phyloP scores from a whole-genome alignment of 2,888 invertebrate genomes.

The Idaea biselata region DNA sequence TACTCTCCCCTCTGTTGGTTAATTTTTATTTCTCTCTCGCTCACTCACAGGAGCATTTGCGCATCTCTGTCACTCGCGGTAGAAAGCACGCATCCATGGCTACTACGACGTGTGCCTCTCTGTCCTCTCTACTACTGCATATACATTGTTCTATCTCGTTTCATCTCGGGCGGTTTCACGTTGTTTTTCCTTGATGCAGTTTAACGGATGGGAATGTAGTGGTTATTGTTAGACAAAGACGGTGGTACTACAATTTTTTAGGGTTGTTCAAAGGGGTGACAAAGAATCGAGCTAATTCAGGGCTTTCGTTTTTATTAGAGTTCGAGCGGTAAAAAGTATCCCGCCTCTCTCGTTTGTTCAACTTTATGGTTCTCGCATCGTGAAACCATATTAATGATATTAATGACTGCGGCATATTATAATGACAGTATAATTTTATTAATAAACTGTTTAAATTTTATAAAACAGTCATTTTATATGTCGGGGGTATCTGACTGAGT shows the following conservation, averaged over 20 bases:
- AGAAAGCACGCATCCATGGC: constrained; percentile 66
- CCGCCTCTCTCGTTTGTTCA: constrained; percentile 80
- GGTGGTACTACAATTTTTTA: constrained; percentile 76
- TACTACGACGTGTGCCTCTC: constrained; percentile 76
- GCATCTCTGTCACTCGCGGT: constrained; percentile 64
- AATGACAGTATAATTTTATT: constrained; percentile 56
- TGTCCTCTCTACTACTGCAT: constrained; percentile 78
- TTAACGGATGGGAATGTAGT: constrained; percentile 80
- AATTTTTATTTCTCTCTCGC: constrained; percentile 70
- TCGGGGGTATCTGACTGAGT: constrained; percentile 17
- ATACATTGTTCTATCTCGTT: constrained; percentile 81
- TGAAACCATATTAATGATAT: constrained; percentile 75
- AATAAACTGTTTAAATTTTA: constrained; percentile 49
- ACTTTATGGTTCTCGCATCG: constrained; percentile 72
- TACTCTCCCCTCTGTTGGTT: constrained; percentile 78
- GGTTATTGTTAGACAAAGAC: constrained; percentile 81
- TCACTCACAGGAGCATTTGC: constrained; percentile 63
- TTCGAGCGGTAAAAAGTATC: constrained; percentile 78
- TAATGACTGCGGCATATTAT: constrained; percentile 70
- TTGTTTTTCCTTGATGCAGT: constrained; percentile 81
- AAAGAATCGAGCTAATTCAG: constrained; percentile 80
- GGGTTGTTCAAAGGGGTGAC: constrained; percentile 79
- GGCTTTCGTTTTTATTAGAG: constrained; percentile 77
- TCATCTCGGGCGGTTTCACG: constrained; percentile 78
- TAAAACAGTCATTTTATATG: constrained; percentile 21